phyloP scores from a whole-genome alignment of 2,113 vertebrate genomes.

The Pica pica region DNA sequence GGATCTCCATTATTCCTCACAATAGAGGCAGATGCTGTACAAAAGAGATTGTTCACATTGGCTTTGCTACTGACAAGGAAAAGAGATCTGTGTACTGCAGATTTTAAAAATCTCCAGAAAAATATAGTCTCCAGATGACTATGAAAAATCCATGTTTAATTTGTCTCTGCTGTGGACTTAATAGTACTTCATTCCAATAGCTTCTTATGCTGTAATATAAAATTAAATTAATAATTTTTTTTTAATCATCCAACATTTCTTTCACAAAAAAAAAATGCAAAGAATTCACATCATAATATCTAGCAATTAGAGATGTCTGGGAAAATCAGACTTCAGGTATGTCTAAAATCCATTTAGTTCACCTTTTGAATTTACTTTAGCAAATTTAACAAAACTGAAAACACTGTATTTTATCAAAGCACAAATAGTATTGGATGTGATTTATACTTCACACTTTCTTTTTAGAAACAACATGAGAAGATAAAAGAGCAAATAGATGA shows the following conservation, averaged over 20 bases:
- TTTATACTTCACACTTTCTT: not conserved
- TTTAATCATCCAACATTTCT: not conserved
- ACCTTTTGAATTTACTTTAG: not conserved
- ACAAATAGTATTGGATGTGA: not conserved
- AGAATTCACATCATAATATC: not conserved
- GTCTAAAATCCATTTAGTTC: not conserved
- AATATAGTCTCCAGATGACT: not conserved
- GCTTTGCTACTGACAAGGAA: not conserved
- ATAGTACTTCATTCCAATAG: not conserved
- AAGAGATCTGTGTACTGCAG: not conserved
- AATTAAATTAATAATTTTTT: not conserved
- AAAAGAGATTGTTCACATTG: not conserved
- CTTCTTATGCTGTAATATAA: not conserved
- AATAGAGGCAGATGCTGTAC: not conserved
- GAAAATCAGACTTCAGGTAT: not conserved
- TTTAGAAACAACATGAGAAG: conserved; percentile 74
- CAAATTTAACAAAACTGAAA: not conserved
- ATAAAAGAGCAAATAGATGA: conserved; percentile 66
- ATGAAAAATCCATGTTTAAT: not conserved
- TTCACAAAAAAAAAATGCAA: not conserved
- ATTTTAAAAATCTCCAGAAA: not conserved
- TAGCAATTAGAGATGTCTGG: not conserved
- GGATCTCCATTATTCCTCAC: not conserved
- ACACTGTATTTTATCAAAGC: not conserved
- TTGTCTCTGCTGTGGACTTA: not conserved